Evolutionary conservation across 2,797 vertebrate genomes (phyloP).

Genomic region (Enteromius treurensis): DNA sequence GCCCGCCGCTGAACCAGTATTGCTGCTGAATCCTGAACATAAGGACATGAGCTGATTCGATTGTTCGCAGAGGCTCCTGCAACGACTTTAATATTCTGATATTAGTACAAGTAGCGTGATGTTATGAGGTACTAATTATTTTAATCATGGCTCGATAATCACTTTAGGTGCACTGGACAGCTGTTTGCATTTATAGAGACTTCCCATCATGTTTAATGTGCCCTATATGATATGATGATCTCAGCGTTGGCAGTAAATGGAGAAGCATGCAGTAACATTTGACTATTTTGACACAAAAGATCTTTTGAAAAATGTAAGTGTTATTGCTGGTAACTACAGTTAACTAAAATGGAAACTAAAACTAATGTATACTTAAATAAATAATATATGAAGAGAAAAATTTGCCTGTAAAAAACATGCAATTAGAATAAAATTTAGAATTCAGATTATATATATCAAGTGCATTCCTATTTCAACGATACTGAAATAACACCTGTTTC

Average conservation of each 20-base stretch:
- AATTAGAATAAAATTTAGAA: not conserved
- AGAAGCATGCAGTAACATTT: not conserved
- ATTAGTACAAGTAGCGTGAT: conserved; percentile 54
- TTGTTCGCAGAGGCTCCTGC: conserved; percentile 60
- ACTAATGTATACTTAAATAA: not conserved
- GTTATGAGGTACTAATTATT: conserved; percentile 56
- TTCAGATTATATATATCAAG: not conserved
- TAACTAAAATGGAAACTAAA: not conserved
- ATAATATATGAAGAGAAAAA: too few species aligned
- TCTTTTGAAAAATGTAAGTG: not conserved
- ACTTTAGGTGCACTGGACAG: conserved; percentile 56
- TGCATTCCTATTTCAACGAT: not conserved
- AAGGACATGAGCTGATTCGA: conserved; percentile 36
- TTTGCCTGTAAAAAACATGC: not conserved
- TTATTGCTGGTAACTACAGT: not conserved
- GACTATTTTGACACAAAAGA: not conserved
- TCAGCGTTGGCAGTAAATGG: not conserved
- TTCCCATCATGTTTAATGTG: conserved; percentile 9
- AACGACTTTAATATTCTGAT: conserved; percentile 50
- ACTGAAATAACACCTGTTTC: not conserved
- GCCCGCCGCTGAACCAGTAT: conserved; percentile 26
- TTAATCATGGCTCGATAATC: conserved; percentile 58
- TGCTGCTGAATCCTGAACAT: conserved; percentile 45
- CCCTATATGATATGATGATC: conserved; percentile 23
- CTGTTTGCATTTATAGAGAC: conserved; percentile 57